Conservation (phyloP, 2,888 invertebrate genomes). For the Oligia fasciuncula region DNA sequence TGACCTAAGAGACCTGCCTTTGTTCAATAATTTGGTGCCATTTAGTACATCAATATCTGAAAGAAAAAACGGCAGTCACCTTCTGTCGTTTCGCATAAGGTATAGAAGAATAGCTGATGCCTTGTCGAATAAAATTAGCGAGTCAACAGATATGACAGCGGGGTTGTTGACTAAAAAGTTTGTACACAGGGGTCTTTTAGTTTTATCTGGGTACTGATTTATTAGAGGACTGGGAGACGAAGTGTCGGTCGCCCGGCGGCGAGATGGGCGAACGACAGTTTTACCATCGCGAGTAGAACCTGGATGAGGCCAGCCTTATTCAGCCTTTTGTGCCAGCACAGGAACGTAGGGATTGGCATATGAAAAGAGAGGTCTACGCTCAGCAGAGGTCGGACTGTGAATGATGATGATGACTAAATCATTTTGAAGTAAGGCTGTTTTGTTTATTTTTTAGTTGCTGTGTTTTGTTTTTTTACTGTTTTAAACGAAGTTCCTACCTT, state of each 20-base stretch:
- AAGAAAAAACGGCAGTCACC: not conserved
- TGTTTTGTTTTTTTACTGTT: not conserved
- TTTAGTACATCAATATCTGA: not conserved
- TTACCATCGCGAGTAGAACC: not conserved
- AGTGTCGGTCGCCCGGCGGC: not conserved
- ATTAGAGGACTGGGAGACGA: not conserved
- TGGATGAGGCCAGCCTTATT: not conserved
- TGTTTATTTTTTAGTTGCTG: too few relatives aligned
- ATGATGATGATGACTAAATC: not conserved
- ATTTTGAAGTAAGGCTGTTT: not conserved
- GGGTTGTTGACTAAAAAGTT: not conserved
- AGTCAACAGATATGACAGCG: not conserved
- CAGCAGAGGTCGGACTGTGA: not conserved
- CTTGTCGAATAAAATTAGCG: not conserved
- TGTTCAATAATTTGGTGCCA: not conserved
- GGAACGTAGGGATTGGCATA: not conserved
- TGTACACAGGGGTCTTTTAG: not conserved
- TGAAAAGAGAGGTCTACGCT: not conserved
- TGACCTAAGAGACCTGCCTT: not conserved
- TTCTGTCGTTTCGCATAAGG: not conserved
- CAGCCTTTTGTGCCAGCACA: not conserved
- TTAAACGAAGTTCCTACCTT: not conserved
- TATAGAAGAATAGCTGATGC: not conserved
- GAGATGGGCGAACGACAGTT: not conserved
- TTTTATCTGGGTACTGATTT: not conserved